Percentiles rank a stretch among this genome's conserved stretches.
Evolutionary conservation across 2,888 invertebrate species (phyloP).

Genomic region (Drosophila paranaensis): DNA sequence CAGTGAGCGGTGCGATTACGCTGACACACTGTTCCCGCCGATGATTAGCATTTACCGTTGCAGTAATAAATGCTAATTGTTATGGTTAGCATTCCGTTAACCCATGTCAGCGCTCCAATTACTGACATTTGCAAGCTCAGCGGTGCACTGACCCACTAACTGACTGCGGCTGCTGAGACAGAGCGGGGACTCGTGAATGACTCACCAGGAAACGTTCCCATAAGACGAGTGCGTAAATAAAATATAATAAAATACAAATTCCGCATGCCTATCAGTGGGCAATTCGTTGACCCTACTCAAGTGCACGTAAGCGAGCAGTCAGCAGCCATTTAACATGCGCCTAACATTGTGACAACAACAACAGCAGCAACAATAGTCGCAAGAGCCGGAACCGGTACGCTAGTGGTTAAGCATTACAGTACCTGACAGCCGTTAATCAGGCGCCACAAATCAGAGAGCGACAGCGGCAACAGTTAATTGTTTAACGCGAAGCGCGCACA

Average conservation of each 20-base stretch:
- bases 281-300: slow-evolving; percentile 68
- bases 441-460: slow-evolving; percentile 66
- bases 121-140: slow-evolving; percentile 19
- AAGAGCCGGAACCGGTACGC: slow-evolving; percentile 24
- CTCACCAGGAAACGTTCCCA: slow-evolving; percentile 42
- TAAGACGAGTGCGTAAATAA: neutral
- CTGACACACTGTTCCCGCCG: neutral
- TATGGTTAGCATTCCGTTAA: slow-evolving; percentile 26
- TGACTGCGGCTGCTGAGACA: neutral
- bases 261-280: slow-evolving; percentile 52
- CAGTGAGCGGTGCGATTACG: neutral
- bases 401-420: slow-evolving; percentile 44
- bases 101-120: slow-evolving; percentile 39
- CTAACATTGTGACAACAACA: slow-evolving; percentile 34
- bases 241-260: slow-evolving; percentile 17
- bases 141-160: slow-evolving; percentile 56
- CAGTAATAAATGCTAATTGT: slow-evolving; percentile 33
- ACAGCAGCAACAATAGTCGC: neutral
- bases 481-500: slow-evolving; percentile 42
- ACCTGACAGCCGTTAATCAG: slow-evolving; percentile 75
- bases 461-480: slow-evolving; percentile 39
- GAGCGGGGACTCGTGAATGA: slow-evolving; percentile 10
- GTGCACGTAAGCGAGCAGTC: slow-evolving; percentile 37
- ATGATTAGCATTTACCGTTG: slow-evolving; percentile 24
- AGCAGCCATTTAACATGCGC: slow-evolving; percentile 43